Base-by-base conservation (phyloP, 2,888 invertebrate species). In the Isoperla grammatica region DNA sequence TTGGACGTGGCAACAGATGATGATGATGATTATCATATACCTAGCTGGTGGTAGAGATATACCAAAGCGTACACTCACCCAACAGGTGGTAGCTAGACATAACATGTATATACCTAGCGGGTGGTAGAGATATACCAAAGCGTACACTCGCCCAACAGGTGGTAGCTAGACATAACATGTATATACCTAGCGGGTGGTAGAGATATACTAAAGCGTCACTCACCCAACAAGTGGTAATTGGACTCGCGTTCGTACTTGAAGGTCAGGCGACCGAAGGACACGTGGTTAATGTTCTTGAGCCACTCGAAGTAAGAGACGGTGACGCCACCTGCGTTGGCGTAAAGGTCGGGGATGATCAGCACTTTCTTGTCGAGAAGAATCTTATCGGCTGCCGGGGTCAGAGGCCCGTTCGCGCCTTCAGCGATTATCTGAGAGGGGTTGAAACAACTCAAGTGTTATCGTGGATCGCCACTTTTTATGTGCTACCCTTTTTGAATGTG, bases 221-320 rank as follows among this genome's bases (percentile, higher is more conserved):
- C 75, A 93, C 92, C 88, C 67, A 95, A 78, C 56, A 95, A 79
- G 72, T 93, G 88, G 76, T 90, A 84, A 78, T 95, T 95, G 64
- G 94, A 93, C 71, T 95, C 95, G 65, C 87, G 81, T 73, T 96
- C 95, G 71, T 96, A 95, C 76, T 96, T 97, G 79, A 95, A 94
- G 1, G 89, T 87, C 66, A 98, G 82, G 68, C 96, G 86, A 60
- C 97, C 97, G 73, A 94, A 98, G 1, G 95, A 95, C 12, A 98
- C 97, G 74, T 98, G 97, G 77, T 96, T 97, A 57, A 98, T 82
- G 76, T 98, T 97, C 79, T 98, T 98, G 69, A 98, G 81, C 91
- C 96, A 97, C 75, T 98, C 97, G 78, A 98, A 98, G 81, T 95
- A 98, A 56, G 96, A 97, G 12, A 97, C 97, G 45, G 96, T 97